A percentile compares a stretch with the other conserved stretches of the same genome.
phyloP scores from a whole-genome alignment of 2,888 invertebrate genomes.

The Pimpla rufipes region DNA sequence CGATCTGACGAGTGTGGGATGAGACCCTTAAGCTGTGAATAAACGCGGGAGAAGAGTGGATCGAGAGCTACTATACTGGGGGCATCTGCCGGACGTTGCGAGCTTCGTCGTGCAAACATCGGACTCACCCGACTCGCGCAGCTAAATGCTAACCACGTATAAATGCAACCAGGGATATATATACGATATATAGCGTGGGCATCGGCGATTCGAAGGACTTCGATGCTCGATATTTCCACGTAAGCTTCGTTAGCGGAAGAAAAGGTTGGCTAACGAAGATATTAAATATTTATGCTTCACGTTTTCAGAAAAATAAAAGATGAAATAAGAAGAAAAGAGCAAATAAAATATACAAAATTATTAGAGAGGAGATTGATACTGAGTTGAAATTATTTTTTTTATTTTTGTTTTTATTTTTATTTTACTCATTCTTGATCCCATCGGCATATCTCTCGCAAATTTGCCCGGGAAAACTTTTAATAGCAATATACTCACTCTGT shows the following conservation, averaged over 20 bases:
- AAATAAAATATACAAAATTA: background rate
- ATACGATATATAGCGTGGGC: too few relatives aligned
- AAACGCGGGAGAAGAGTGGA: conserved; percentile 66
- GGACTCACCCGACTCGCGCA: conserved; percentile 26
- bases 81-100: conserved; percentile 39
- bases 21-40: conserved; percentile 72
- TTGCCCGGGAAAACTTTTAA: too few relatives aligned
- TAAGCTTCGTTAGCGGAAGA: conserved; percentile 66
- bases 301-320: conserved; percentile 17
- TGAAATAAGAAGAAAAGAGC: too few relatives aligned
- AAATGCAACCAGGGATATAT: conserved; percentile 28
- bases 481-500: too few relatives aligned
- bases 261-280: conserved; percentile 62
- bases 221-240: conserved; percentile 67
- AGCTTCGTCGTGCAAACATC: conserved; percentile 52
- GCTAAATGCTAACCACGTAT: conserved; percentile 17
- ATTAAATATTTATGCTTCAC: conserved; percentile 62
- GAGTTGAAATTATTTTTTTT: conserved; percentile 18
- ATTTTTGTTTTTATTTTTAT: conserved; percentile 9
- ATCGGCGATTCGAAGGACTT: conserved; percentile 36
- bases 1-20: conserved; percentile 75
- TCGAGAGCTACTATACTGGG: conserved; percentile 51
- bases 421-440: too few relatives aligned
- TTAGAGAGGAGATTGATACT: conserved; percentile 4
- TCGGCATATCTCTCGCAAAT: too few relatives aligned